These are phyloP conservation scores for Trogon melanurus DNA, from an alignment of 2,113 vertebrate species.

Conservation along the genomic window DNA sequence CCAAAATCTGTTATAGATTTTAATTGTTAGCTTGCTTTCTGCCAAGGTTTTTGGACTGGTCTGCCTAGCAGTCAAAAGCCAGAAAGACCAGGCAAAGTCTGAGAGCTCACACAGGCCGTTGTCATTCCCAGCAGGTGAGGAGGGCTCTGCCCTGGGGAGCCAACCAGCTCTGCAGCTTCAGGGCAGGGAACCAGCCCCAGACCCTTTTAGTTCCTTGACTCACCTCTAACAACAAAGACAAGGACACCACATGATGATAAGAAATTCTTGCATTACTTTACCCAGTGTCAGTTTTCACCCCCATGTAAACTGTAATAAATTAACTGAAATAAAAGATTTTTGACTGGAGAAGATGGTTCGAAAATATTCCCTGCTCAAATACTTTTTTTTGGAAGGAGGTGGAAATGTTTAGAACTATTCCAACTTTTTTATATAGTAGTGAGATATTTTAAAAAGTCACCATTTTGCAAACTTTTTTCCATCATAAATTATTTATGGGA, in stretches of 20 bases:
- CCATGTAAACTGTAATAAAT: background rate
- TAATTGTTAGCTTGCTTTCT: background rate
- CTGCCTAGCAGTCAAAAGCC: background rate
- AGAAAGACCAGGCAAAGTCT: background rate
- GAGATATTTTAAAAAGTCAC: background rate
- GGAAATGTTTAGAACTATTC: background rate
- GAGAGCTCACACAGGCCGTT: background rate
- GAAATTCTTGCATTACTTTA: background rate
- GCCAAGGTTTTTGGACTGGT: background rate
- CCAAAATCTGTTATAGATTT: background rate
- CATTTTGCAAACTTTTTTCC: background rate
- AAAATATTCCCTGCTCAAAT: background rate
- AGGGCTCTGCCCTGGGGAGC: too few relatives aligned
- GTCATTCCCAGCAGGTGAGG: background rate
- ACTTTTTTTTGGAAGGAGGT: rapidly evolving
- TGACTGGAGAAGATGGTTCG: background rate
- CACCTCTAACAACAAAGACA: background rate
- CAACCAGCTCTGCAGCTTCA: background rate
- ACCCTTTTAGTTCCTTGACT: background rate
- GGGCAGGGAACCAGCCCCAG: background rate
- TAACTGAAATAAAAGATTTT: background rate
- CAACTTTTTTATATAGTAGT: background rate
- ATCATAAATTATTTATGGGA: background rate
- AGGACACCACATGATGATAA: background rate
- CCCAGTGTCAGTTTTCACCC: background rate